These are phyloP conservation scores for Synanthedon andrenaeformis DNA, from an alignment of 2,888 invertebrate genomes.

Conservation along the genomic window DNA sequence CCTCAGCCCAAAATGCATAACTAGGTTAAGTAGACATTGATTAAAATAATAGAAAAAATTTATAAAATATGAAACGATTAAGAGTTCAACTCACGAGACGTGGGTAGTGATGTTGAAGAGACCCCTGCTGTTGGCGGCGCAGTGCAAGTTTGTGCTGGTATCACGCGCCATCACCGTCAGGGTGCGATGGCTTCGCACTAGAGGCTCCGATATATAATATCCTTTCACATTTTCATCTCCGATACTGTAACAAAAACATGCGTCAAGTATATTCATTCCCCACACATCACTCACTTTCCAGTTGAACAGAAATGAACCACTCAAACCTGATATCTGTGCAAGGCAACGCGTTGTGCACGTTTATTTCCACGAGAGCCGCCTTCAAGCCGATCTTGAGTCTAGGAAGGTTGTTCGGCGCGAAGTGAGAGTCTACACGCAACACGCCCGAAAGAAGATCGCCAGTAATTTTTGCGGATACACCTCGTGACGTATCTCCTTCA, in stretches of 20 bases:
- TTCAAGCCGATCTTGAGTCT: constrained; percentile 19
- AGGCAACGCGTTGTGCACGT: constrained; percentile 31
- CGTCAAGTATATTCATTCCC: no score
- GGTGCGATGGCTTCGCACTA: constrained; percentile 43
- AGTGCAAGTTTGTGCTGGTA: constrained; percentile 16
- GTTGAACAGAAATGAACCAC: no score
- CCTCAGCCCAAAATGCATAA: no score
- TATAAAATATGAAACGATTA: no score
- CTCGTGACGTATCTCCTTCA: background rate
- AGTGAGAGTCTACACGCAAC: constrained; percentile 64
- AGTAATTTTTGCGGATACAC: constrained; percentile 13
- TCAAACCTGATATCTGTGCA: background rate
- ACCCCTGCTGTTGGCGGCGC: constrained; percentile 24
- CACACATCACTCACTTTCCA: no score
- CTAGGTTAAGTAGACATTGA: no score
- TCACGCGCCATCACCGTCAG: constrained; percentile 21
- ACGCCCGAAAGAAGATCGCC: constrained; percentile 42
- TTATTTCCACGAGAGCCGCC: constrained; percentile 20
- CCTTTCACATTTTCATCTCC: constrained; percentile 29
- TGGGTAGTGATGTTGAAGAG: constrained; percentile 39
- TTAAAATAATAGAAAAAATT: no score
- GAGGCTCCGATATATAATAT: constrained; percentile 46
- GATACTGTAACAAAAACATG: constrained; percentile 13
- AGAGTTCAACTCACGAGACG: constrained; percentile 28
- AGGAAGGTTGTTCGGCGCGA: constrained; percentile 40